These are phyloP conservation scores for Mamestra brassicae DNA, from an alignment of 2,888 invertebrate species.

Conservation along the genomic window DNA sequence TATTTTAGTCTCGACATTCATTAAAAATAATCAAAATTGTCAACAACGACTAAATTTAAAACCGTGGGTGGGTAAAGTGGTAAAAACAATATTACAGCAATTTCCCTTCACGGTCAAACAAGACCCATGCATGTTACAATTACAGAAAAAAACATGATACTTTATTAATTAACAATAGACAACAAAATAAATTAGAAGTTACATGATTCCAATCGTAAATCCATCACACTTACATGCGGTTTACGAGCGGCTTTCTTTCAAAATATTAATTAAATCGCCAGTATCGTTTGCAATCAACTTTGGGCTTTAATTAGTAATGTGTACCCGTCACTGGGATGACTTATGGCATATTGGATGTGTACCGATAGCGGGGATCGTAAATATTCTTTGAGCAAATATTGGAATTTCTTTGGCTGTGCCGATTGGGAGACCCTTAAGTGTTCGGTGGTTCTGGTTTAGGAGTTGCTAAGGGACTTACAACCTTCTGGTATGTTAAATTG, in stretches of 20 bases:
- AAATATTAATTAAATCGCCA: conserved; percentile 80
- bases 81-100: background rate
- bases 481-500: too few relatives aligned
- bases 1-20: too few relatives aligned
- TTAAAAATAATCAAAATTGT: conserved; percentile 5
- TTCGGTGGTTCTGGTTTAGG: background rate
- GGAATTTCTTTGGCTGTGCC: conserved; percentile 59
- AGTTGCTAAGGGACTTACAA: background rate
- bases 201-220: conserved; percentile 70
- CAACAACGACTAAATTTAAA: background rate
- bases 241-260: conserved; percentile 72
- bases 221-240: conserved; percentile 72
- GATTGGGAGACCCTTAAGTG: conserved; percentile 37
- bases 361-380: conserved; percentile 61
- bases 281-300: conserved; percentile 77
- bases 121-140: background rate
- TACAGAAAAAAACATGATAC: conserved; percentile 11
- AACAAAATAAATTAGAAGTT: conserved; percentile 56
- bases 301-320: conserved; percentile 82
- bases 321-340: conserved; percentile 78
- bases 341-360: conserved; percentile 81
- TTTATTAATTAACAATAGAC: conserved; percentile 48
- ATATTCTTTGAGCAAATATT: conserved; percentile 67
- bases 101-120: background rate
- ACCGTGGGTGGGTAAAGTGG: background rate